Evolutionary conservation across 2,113 vertebrate species (phyloP), one percentile per base, ranked within the genome.

Genomic region (Mesembrinibis cayennensis): DNA sequence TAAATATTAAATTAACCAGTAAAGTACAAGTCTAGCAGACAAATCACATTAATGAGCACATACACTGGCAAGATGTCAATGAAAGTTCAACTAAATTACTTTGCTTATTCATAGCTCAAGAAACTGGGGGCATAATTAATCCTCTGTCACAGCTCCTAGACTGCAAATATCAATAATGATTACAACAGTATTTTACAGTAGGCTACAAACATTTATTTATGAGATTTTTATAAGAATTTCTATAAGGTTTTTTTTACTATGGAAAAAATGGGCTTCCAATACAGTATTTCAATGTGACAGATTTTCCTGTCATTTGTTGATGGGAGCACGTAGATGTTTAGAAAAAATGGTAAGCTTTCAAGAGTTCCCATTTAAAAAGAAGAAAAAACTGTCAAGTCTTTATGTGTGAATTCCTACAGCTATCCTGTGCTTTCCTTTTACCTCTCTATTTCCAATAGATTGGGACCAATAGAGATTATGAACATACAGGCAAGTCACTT

Each of bases 1-100:
- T 84, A 88, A 77, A 38, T 53, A 84, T 90, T 88, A 82, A 59
- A 80, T 90, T 81, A 90, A 81, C 38, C 53, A 71, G 22, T 34
- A 38, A 84, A 62, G 38, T 79, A 49, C 26, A 25, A 85, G 53
- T 53, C 58, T 85, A 93, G 85, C 45, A 88, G 70, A 82, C 58
- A 91, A 67, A 79, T 90, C 73, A 69, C 69, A 59, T 91, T 91
- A 91, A 88, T 85, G 72, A 85, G 74, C 34, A 69, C 44, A 69
- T 59, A 67, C 22, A 38, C 62, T 55, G 63, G 70, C 74, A 85
- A 78, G 83, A 73, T 91, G 74, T 78, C 83, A 91, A 26, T 36
- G 65, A 40, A 85, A 85, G 83, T 95, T 89, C 93, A 95, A 49
- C 65, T 58, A 45, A 82, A 93, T 93, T 93, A 67, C 45, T 94